Evolutionary conservation across 2,113 vertebrate species (phyloP), one percentile per base, ranked within the genome.

Genomic region (Paracanthobrama guichenoti): DNA sequence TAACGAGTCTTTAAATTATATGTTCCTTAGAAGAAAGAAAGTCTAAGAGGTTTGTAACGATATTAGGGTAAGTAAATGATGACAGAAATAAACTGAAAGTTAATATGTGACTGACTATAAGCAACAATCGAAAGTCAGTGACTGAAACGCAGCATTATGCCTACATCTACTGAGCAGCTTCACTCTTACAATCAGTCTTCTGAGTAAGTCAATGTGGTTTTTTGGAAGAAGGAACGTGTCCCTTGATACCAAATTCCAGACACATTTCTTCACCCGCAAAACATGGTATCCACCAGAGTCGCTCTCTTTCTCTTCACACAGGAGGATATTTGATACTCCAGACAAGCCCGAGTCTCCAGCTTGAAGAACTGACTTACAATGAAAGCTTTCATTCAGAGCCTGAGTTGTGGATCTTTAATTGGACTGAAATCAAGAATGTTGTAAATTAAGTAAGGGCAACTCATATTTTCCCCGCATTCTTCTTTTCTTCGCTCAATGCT

Each of bases 351-450:
- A 62, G 86, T 46, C 86, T 85, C 83, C 60, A 76, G 57, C 50
- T 84, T 66, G 24, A 44, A 62, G 84, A 64, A 60, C 59, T 46
- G 18, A 79, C 66, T 74, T 53, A 86, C 84, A 84, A 86, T 84
- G 66, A 83, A 48, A 81, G 76, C 87, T 86, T 88, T 86, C 69
- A 84, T 74, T 86, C 74, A 74, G 28, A 79, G 73, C 35, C 73
- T 57, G 79, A 20, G 35, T 77, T 82, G 72, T 85, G 87, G 78
- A 84, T 84, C 81, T 84, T 78, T 88, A 84, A 84, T 79, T 85
- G 86, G 86, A 79, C 66, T 11, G 48, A 84, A 83, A 85, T 89
- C 88, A 87, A 87, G 86, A 89, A 87, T 89, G 86, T 82, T 81
- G 53, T 81, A 81, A 85, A 83, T 80, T 44, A 85, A 84, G 76